A percentile compares a stretch with the other conserved stretches of the same genome.
These are phyloP conservation scores for Pteronotus mesoamericanus DNA, from an alignment of 2,797 vertebrate genomes.

Conservation along the genomic window DNA sequence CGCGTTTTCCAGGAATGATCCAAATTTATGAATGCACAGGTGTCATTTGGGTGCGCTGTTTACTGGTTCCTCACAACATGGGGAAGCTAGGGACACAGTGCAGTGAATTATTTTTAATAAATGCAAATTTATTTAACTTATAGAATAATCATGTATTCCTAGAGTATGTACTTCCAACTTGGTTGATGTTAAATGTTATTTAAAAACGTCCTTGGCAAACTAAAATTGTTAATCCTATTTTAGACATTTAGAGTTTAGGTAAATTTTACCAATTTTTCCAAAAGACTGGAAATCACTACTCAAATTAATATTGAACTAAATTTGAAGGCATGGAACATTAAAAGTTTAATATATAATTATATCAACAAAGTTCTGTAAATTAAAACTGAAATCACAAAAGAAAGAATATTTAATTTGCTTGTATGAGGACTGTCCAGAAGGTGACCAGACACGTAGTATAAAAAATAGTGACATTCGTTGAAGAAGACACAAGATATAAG, in stretches of 20 bases:
- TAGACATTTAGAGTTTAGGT: background rate
- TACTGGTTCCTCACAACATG: background rate
- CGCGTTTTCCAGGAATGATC: background rate
- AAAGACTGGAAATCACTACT: background rate
- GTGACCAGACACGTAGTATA: background rate
- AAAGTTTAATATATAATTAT: background rate
- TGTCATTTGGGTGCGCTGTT: background rate
- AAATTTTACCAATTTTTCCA: background rate
- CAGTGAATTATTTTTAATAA: conserved; percentile 21
- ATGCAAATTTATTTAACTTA: conserved; percentile 25
- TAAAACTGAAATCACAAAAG: background rate
- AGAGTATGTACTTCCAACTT: background rate
- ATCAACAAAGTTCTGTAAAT: background rate
- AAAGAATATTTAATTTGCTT: background rate
- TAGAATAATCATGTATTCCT: background rate
- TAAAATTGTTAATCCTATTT: background rate
- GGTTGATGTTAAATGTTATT: conserved; percentile 10
- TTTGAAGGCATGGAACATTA: conserved; percentile 23
- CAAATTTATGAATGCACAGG: background rate
- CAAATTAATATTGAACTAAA: background rate
- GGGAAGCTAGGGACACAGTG: background rate
- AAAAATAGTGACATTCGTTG: background rate
- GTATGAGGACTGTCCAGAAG: background rate
- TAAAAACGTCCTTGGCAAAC: conserved; percentile 4
- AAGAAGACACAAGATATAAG: background rate